A percentile compares a stretch with the other conserved stretches of the same genome.
phyloP scores from a whole-genome alignment of 2,888 invertebrate species.

The Cephus spinipes region DNA sequence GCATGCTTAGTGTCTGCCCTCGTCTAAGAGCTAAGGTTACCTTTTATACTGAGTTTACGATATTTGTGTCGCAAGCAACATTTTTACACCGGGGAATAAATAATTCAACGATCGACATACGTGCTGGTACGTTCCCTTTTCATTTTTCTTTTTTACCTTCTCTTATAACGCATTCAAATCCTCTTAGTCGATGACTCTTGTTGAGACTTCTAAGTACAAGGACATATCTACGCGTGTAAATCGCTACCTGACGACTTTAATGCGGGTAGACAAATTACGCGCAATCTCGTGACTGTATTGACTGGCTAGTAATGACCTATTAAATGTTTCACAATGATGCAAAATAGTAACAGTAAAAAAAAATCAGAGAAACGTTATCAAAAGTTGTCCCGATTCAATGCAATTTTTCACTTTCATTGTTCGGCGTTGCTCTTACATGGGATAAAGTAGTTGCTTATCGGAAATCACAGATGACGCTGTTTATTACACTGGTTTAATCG shows the following conservation, averaged over 20 bases:
- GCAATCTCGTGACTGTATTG: background rate
- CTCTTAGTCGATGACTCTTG: background rate
- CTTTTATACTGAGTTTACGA: background rate
- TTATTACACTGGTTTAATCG: background rate
- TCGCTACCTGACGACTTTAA: background rate
- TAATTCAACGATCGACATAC: background rate
- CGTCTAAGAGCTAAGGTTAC: background rate
- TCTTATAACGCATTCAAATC: background rate
- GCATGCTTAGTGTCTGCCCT: background rate
- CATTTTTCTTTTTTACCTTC: background rate
- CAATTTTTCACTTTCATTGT: background rate
- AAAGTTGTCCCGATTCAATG: background rate
- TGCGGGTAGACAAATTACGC: background rate
- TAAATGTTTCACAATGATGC: background rate
- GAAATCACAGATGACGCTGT: background rate
- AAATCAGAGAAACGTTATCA: background rate
- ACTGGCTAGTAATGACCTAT: background rate
- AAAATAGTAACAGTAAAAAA: background rate
- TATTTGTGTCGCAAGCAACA: background rate
- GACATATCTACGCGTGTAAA: background rate
- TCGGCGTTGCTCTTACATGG: background rate
- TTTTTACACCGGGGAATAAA: background rate
- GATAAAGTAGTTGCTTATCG: background rate
- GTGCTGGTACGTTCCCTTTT: background rate
- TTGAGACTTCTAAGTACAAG: background rate